phyloP scores from a whole-genome alignment of 1,140 invertebrate species.

The Caenorhabditis inopinata region DNA sequence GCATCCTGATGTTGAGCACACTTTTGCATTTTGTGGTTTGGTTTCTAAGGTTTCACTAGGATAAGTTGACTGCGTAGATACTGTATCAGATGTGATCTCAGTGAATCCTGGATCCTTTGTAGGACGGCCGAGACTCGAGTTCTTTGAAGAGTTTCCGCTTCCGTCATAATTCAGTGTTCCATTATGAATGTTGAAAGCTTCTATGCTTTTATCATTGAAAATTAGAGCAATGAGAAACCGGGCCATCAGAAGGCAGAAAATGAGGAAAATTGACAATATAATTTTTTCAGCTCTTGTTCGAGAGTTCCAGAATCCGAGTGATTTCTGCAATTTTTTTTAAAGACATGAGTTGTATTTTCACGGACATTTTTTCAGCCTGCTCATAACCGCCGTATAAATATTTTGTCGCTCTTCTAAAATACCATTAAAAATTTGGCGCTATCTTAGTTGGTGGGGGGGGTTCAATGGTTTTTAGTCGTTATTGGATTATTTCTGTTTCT shows the following conservation, averaged over 20 bases:
- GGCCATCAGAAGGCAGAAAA: conserved; percentile 30
- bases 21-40: neutral
- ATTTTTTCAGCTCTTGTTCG: conserved; percentile 45
- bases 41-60: neutral
- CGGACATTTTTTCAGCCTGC: too few species aligned
- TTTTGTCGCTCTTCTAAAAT: too few species aligned
- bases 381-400: too few species aligned
- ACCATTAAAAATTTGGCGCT: too few species aligned
- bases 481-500: too few species aligned
- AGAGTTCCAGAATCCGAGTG: conserved; percentile 35
- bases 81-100: too few species aligned
- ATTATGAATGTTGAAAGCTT: neutral
- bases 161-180: neutral
- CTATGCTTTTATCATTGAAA: neutral
- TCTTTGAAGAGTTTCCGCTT: neutral
- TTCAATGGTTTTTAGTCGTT: too few species aligned
- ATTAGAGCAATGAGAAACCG: conserved; percentile 33
- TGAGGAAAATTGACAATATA: conserved; percentile 5
- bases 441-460: too few species aligned
- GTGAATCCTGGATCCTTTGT: neutral
- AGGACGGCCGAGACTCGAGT: neutral
- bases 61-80: neutral
- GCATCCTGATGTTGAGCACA: conserved; percentile 48
- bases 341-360: too few species aligned
- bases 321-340: too few species aligned